Percentiles rank a stretch among this genome's conserved stretches.
Evolutionary conservation across 2,113 vertebrate genomes (phyloP).

Genomic region (Saccopteryx bilineata): DNA sequence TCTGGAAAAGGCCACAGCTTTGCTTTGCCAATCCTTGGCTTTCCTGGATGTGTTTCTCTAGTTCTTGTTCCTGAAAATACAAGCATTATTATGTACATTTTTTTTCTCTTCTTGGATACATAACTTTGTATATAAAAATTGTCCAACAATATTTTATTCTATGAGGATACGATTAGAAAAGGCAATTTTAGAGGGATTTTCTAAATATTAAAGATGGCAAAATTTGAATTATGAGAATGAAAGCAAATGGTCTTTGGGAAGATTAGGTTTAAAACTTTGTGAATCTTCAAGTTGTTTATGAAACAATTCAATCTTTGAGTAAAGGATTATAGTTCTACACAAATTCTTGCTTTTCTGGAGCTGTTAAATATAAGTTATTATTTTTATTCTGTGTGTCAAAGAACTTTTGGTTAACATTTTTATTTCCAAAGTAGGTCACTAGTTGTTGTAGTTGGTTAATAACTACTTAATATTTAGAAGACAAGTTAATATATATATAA

Average conservation of each 20-base stretch:
- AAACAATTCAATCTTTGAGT: constrained; percentile 23
- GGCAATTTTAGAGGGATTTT: background rate
- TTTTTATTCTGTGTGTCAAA: constrained; percentile 8
- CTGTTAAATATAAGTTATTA: background rate
- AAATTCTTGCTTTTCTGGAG: constrained; percentile 26
- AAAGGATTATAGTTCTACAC: background rate
- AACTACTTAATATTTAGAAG: background rate
- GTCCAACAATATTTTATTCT: background rate
- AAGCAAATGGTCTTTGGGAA: background rate
- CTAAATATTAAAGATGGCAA: background rate
- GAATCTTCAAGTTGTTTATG: constrained; percentile 16
- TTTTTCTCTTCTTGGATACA: background rate
- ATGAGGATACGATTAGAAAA: constrained; percentile 5
- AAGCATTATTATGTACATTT: constrained; percentile 30
- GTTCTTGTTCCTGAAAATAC: constrained; percentile 76
- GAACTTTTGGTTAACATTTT: background rate
- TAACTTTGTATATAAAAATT: background rate
- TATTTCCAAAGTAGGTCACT: constrained; percentile 50
- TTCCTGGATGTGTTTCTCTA: constrained; percentile 72
- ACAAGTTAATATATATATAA: background rate
- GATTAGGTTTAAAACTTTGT: constrained; percentile 35
- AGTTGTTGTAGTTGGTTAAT: background rate
- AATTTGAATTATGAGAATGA: constrained; percentile 30
- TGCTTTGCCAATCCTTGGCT: constrained; percentile 57
- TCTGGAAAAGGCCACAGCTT: constrained; percentile 72